Evolutionary conservation across 2,888 invertebrate genomes (phyloP), one percentile per base, ranked within the genome.

Genomic region (Drymonia ruficornis): DNA sequence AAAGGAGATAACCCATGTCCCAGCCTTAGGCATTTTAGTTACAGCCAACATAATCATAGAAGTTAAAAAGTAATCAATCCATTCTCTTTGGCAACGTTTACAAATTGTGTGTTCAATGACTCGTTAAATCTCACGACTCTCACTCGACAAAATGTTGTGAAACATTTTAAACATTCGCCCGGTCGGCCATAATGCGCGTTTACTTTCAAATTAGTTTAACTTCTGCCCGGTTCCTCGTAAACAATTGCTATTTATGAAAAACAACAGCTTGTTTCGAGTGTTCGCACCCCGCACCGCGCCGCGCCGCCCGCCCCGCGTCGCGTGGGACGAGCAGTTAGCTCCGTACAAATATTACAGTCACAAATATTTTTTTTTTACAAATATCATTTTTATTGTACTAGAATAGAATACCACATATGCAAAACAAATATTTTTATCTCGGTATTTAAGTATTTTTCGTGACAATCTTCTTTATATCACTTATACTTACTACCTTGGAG

Each of bases 41-140:
- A 78, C 81, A 72, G 74, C 74, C 70, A 83, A 78, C 82, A 84
- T 89, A 87, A 87, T 89, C 86, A 83, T 82, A 82, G 82, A 89
- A 88, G 84, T 91, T 90, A 89, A 90, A 90, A 91, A 89, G 89
- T 86, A 87, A 91, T 91, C 88, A 90, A 91, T 91, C 87, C 86
- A 82, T 88, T 88, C 88, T 87, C 86, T 89, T 90, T 83, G 83
- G 83, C 80, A 89, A 91, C 84, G 72, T 83, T 83, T 81, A 87
- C 84, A 87, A 87, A 87, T 86, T 81, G 82, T 86, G 81, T 86
- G 83, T 89, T 88, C 86, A 86, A 86, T 89, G 86, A 89, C 84
- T 88, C 81, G 85, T 89, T 84, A 87, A 88, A 86, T 86, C 80
- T 86, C 72, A 77, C 76, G 78, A 79, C 85, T 85, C 84, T 86